Conservation (phyloP, 2,888 invertebrate species). For the Coleophora deauratella region DNA sequence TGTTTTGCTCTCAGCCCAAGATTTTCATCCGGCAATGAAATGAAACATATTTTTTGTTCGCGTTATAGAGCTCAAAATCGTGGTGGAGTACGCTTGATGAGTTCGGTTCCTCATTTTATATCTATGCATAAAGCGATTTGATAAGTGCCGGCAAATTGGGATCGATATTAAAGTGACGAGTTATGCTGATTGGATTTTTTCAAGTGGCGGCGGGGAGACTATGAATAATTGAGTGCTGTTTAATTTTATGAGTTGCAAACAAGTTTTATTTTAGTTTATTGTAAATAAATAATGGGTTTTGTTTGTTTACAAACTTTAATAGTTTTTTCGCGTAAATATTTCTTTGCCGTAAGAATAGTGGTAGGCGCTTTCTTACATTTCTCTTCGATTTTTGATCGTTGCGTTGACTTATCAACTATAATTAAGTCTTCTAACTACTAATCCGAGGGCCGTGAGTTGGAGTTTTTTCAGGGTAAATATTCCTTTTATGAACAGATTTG, state of each 20-base stretch:
- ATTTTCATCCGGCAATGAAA: constrained; percentile 46
- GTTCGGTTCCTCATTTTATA: constrained; percentile 45
- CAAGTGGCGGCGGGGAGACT: constrained; percentile 58
- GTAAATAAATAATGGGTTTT: background rate
- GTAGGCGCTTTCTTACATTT: constrained; percentile 2
- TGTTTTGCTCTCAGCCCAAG: constrained; percentile 51
- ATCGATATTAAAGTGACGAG: constrained; percentile 70
- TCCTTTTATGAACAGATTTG: too few species aligned
- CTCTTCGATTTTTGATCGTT: background rate
- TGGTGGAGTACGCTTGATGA: too few species aligned
- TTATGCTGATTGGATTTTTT: constrained; percentile 74
- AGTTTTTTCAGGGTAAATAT: too few species aligned
- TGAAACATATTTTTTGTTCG: constrained; percentile 39
- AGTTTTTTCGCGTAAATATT: background rate
- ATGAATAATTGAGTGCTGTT: constrained; percentile 68
- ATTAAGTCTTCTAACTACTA: too few species aligned
- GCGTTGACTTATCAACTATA: background rate
- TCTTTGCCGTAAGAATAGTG: constrained; percentile 1
- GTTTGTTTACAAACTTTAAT: background rate
- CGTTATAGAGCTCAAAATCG: constrained; percentile 30
- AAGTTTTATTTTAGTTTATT: constrained; percentile 11
- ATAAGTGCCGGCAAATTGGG: constrained; percentile 67
- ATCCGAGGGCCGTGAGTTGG: too few species aligned
- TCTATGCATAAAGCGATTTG: constrained; percentile 69
- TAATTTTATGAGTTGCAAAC: constrained; percentile 38